A percentile compares a stretch with the other conserved stretches of the same genome.
Evolutionary conservation across 2,113 vertebrate genomes (phyloP).

Genomic region (Crocuta crocuta): DNA sequence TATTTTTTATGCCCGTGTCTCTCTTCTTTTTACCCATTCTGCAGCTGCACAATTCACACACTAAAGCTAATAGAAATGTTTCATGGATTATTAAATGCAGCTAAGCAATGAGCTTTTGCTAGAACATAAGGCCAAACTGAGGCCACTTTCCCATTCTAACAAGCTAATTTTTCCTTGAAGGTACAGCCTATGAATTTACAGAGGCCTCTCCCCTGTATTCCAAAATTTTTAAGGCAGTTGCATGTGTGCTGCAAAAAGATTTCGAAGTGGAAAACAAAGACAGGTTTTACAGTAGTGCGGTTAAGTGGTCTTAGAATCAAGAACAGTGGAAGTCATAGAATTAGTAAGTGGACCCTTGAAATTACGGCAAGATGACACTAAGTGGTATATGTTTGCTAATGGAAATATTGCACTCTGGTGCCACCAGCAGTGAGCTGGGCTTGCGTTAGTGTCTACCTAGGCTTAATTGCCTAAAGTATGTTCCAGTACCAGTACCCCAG

Average conservation of each 20-base stretch:
- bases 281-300: not conserved
- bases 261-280: not conserved
- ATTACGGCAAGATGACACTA: not conserved
- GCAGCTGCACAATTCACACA: slow-evolving; percentile 44
- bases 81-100: slow-evolving; percentile 79
- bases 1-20: slow-evolving; percentile 51
- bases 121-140: slow-evolving; percentile 69
- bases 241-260: not conserved
- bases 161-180: slow-evolving; percentile 53
- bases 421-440: not conserved
- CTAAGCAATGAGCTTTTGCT: slow-evolving; percentile 64
- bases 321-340: not conserved
- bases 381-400: not conserved
- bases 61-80: slow-evolving; percentile 71
- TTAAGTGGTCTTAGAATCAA: not conserved
- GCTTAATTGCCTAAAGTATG: not conserved
- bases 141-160: slow-evolving; percentile 65
- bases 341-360: not conserved
- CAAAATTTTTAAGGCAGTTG: not conserved
- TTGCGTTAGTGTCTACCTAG: not conserved
- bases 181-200: not conserved
- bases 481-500: too few species aligned
- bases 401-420: not conserved
- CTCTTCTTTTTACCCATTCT: not conserved
- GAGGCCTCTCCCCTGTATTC: not conserved